Conservation (phyloP, 2,888 invertebrate species). For the Iselma pallidipennis region DNA sequence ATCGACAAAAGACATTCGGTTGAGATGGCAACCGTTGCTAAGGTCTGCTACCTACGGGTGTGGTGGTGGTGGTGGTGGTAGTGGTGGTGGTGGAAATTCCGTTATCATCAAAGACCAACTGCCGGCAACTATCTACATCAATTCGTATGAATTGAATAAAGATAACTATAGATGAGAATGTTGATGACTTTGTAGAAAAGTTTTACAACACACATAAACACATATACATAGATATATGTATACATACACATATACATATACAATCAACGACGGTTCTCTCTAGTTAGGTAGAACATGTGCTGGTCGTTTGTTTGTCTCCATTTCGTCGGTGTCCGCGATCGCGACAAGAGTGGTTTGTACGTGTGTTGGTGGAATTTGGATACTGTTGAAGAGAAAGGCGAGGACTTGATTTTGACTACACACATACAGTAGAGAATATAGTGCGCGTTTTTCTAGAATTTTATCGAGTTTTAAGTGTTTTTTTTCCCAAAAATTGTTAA, state of each 20-base stretch:
- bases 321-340: background rate
- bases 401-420: background rate
- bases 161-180: slow-evolving; percentile 3
- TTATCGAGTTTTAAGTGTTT: no score
- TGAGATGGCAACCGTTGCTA: slow-evolving; percentile 50
- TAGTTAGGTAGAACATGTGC: slow-evolving; percentile 23
- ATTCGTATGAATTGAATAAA: slow-evolving; percentile 17
- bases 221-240: background rate
- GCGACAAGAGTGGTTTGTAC: background rate
- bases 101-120: slow-evolving; percentile 6
- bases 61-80: slow-evolving; percentile 26
- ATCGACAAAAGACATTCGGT: slow-evolving; percentile 36
- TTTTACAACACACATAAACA: background rate
- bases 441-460: no score
- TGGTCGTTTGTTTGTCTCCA: slow-evolving; percentile 5
- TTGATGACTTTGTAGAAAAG: background rate
- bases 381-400: no score
- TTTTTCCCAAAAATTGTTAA: no score
- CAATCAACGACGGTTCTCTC: background rate
- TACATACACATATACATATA: background rate
- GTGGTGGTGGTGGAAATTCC: slow-evolving; percentile 12
- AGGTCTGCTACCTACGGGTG: slow-evolving; percentile 41
- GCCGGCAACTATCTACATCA: slow-evolving; percentile 21
- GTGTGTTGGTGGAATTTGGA: background rate
- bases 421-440: no score